Evolutionary conservation across 2,888 invertebrate species (phyloP), one percentile per base, ranked within the genome.

Genomic region (Eulithis testata): DNA sequence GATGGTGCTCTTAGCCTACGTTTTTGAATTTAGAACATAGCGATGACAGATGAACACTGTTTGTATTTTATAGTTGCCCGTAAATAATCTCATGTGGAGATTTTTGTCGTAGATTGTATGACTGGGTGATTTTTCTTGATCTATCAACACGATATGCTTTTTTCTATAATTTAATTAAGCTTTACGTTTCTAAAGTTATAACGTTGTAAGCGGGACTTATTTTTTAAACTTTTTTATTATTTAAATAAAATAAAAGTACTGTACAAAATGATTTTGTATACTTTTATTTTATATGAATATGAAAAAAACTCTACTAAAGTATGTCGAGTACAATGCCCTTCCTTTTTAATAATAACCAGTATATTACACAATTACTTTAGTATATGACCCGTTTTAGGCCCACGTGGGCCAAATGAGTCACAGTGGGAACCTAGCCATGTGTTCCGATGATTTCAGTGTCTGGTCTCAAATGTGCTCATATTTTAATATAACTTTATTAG

Each of bases 11-110:
- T 27, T 63, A 47, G 53, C 66, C 69, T 70, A 72, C 72, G 60
- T 68, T 51, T 70, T 71, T 68, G 71, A 65, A 63, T 71, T 68
- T 69, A 52, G 60, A 66, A 64, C 63, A 44, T 47, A 12, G 31
- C 45, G 72, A 56, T 71, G 72, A 73, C 57, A 66, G 72, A 71
- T 61, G 59, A 49, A 63, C 66, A 52, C 47, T 56, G 57, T 59
- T 52, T 58, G 40, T 52, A 12, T 53, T 53, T 53, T 53, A 49
- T 14, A 36, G 45, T 65, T 37, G 40, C 43, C 44, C 27, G 62
- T 70, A 65, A 66, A 60, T 53, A 66, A 58, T 56, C 62, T 37
- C 66, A 36, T 56, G 63, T 60, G 50, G 57, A 62, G 68, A 63
- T 36, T 57, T 56, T 62, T 51, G 55, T 58, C n/a, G 37, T 37